These are phyloP conservation scores for Drosophila leontia DNA, from an alignment of 1,140 invertebrate genomes.

Conservation along the genomic window DNA sequence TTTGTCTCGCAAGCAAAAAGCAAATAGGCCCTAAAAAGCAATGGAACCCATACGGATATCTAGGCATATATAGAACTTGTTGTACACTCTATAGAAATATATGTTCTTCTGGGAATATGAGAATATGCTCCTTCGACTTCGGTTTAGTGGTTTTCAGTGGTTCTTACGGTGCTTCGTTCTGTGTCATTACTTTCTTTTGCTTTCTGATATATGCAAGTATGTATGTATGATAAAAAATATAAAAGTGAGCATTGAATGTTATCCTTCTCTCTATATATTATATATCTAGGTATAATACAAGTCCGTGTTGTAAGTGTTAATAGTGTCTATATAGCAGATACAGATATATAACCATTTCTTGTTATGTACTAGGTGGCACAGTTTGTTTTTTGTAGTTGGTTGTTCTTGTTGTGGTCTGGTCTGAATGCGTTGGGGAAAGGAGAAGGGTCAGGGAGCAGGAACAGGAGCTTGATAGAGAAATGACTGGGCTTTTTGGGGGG, in stretches of 20 bases:
- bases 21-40: conserved; percentile 47
- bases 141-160: conserved; percentile 61
- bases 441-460: background rate
- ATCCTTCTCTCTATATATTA: conserved; percentile 36
- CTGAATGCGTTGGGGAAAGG: conserved; percentile 30
- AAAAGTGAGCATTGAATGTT: conserved; percentile 79
- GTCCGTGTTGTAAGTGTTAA: conserved; percentile 47
- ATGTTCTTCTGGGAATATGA: conserved; percentile 34
- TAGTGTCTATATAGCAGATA: conserved; percentile 63
- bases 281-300: conserved; percentile 56
- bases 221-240: conserved; percentile 80
- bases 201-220: conserved; percentile 53
- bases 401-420: conserved; percentile 54
- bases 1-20: conserved; percentile 54
- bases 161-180: conserved; percentile 69
- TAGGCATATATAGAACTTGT: conserved; percentile 45
- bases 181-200: conserved; percentile 28
- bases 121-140: conserved; percentile 28
- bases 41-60: conserved; percentile 28
- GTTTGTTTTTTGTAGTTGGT: conserved; percentile 67
- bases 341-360: conserved; percentile 80
- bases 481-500: background rate
- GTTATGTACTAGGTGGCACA: conserved; percentile 84
- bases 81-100: conserved; percentile 54
- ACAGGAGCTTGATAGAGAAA: conserved; percentile 12